Evolutionary conservation across 2,797 vertebrate species (phyloP).

Genomic region (Rhinella marina): DNA sequence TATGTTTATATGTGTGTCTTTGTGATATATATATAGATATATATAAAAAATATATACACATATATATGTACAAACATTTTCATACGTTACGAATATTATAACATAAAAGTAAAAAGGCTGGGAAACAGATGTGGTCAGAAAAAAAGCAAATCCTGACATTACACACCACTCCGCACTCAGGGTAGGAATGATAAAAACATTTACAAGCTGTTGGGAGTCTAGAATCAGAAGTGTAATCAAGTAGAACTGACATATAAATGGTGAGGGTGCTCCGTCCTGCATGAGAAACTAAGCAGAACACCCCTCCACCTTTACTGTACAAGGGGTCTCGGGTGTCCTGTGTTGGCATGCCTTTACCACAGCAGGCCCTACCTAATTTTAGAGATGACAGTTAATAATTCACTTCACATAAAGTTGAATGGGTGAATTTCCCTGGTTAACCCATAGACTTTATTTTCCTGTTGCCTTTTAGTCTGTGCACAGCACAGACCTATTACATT

Average conservation of each 20-base stretch:
- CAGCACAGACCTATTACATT: constrained; percentile 41
- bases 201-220: constrained; percentile 81
- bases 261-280: constrained; percentile 72
- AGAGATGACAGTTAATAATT: constrained; percentile 66
- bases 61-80: constrained; percentile 9
- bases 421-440: constrained; percentile 65
- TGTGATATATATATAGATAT: background rate
- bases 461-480: constrained; percentile 59
- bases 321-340: constrained; percentile 45
- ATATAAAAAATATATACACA: background rate
- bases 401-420: constrained; percentile 64
- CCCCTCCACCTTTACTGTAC: constrained; percentile 64
- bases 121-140: constrained; percentile 79
- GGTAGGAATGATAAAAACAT: constrained; percentile 77
- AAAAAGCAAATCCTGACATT: constrained; percentile 66
- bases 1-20: background rate
- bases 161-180: constrained; percentile 69
- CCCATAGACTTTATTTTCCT: constrained; percentile 63
- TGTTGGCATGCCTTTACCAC: constrained; percentile 57
- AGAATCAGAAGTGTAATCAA: constrained; percentile 77
- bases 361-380: constrained; percentile 65
- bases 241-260: constrained; percentile 72
- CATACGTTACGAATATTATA: constrained; percentile 61
- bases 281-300: constrained; percentile 78
- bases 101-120: constrained; percentile 77